Evolutionary conservation across 1,140 invertebrate species (phyloP).

Genomic region (Drosophila tsacasi): DNA sequence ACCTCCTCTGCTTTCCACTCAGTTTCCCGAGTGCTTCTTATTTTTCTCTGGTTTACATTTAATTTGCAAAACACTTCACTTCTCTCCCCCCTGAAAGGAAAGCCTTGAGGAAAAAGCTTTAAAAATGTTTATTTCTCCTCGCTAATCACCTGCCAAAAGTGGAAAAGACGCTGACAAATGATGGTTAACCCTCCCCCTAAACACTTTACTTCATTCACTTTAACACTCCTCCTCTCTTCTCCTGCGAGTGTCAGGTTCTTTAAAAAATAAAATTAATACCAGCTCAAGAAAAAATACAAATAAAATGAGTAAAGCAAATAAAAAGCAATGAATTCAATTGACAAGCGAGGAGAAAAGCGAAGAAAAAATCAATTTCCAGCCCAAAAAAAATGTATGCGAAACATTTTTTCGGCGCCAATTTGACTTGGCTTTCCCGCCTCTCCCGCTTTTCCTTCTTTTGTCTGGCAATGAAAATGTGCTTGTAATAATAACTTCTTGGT

Average conservation of each 20-base stretch:
- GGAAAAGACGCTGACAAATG: constrained; percentile 71
- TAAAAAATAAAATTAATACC: constrained; percentile 35
- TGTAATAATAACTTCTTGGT: constrained; percentile 70
- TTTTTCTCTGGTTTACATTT: constrained; percentile 4
- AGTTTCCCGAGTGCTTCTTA: background rate
- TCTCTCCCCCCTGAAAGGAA: too few species aligned
- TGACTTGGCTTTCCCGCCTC: constrained; percentile 27
- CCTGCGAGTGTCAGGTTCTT: constrained; percentile 24
- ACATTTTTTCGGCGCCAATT: constrained; percentile 61
- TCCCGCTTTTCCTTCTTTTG: constrained; percentile 9
- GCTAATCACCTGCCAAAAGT: constrained; percentile 80
- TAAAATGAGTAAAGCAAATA: constrained; percentile 69
- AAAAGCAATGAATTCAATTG: constrained; percentile 79
- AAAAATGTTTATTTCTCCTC: constrained; percentile 50
- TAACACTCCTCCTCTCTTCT: background rate
- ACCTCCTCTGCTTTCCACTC: background rate
- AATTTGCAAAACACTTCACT: constrained; percentile 23
- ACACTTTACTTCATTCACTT: background rate
- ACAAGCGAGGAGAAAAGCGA: constrained; percentile 38
- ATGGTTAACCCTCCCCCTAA: constrained; percentile 25
- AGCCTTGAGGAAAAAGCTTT: constrained; percentile 20
- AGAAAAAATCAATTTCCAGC: constrained; percentile 73
- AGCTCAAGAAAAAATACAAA: constrained; percentile 18
- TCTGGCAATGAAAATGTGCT: constrained; percentile 78
- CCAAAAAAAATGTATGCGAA: constrained; percentile 52